Conservation (phyloP, 37 sponge, comb jelly and placozoan species). For the Aplysina aerophoba region DNA sequence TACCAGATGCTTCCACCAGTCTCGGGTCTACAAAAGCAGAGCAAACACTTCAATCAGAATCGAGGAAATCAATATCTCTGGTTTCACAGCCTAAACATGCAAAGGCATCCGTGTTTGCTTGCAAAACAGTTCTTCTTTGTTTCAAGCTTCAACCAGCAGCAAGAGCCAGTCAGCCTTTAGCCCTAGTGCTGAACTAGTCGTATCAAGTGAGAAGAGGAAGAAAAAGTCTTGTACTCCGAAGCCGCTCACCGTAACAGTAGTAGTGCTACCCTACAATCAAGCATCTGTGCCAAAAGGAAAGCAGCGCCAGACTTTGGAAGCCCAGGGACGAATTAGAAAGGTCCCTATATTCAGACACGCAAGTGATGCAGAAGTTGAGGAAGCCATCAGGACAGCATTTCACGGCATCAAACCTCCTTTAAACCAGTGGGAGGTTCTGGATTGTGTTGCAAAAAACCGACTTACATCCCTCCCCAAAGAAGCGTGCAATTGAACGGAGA, state of each 20-base stretch:
- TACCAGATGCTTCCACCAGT: background rate
- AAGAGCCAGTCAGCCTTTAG: constrained; percentile 3
- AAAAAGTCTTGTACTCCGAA: constrained; percentile 15
- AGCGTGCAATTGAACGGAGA: no score
- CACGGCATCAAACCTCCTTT: no score
- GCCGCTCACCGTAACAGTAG: constrained; percentile 1
- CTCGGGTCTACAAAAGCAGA: background rate
- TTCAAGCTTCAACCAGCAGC: background rate
- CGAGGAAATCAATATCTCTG: constrained; percentile 2
- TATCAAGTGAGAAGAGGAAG: constrained; percentile 18
- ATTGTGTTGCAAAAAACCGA: no score
- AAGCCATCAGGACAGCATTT: background rate
- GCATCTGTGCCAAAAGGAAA: constrained; percentile 20
- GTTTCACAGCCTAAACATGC: constrained; percentile 13
- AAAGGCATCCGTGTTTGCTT: constrained; percentile 13
- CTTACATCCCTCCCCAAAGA: no score
- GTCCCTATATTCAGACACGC: constrained; percentile 21
- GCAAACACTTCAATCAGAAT: background rate
- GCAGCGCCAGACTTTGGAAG: constrained; percentile 1
- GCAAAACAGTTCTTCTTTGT: constrained; percentile 22
- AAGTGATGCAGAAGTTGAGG: constrained; percentile 19
- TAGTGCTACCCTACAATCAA: background rate
- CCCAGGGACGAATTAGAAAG: background rate
- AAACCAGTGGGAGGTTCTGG: no score
- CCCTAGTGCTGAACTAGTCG: constrained; percentile 20